Evolutionary conservation across 2,888 invertebrate genomes (phyloP).

Genomic region (Rhagophthalmus giganteus): DNA sequence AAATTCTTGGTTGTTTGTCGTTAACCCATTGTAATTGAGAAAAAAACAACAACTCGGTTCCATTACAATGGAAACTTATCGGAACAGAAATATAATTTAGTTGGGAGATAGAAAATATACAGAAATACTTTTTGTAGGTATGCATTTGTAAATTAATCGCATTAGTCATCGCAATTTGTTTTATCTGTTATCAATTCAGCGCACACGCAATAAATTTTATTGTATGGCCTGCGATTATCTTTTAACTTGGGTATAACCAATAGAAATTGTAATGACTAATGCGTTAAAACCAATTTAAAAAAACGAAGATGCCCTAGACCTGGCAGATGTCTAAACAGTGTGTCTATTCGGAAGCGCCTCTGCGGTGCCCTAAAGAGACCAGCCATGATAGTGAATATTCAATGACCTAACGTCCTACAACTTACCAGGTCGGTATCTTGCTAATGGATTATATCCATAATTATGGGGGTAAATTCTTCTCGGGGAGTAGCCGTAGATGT

Average conservation of each 20-base stretch:
- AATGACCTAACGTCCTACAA: conserved; percentile 3
- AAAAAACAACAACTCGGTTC: neutral
- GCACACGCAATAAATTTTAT: neutral
- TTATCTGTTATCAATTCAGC: neutral
- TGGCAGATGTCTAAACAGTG: conserved; percentile 17
- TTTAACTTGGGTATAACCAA: neutral
- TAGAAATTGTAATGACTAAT: neutral
- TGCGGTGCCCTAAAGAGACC: conserved; percentile 31
- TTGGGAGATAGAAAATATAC: neutral
- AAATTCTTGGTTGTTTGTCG: too few relatives aligned
- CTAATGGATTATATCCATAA: conserved; percentile 70
- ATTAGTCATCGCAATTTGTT: neutral
- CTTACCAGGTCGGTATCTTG: conserved; percentile 86
- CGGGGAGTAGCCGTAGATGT: conserved; percentile 87
- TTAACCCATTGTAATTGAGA: too few relatives aligned
- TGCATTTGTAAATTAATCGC: neutral
- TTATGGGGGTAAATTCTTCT: conserved; percentile 85
- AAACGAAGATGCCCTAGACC: conserved; percentile 13
- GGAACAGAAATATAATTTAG: neutral
- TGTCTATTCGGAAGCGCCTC: conserved; percentile 25
- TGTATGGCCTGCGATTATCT: neutral
- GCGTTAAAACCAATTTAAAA: neutral
- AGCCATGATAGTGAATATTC: conserved; percentile 10
- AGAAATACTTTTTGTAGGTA: neutral
- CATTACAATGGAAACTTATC: neutral